Percentiles rank a stretch among this genome's conserved stretches.
Conservation (phyloP, 2,888 invertebrate species). For the Drosophila kanekoi region DNA sequence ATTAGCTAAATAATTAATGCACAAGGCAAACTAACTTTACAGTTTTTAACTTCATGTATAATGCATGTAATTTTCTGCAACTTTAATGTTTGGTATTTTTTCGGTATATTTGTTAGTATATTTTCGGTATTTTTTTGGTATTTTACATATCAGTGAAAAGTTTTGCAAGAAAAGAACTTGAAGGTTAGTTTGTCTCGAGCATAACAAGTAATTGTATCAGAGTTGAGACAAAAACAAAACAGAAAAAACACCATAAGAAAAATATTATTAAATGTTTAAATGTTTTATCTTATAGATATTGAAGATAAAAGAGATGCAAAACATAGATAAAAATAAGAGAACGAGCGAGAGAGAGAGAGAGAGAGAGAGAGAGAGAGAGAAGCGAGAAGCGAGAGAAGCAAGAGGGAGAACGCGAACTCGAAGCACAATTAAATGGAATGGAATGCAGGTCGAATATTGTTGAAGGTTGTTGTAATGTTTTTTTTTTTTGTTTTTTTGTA, state of each 20-base stretch:
- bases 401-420: neutral
- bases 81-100: neutral
- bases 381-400: neutral
- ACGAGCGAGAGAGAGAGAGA: neutral
- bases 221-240: conserved; percentile 17
- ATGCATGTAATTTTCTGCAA: neutral
- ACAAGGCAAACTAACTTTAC: conserved; percentile 9
- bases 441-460: conserved; percentile 53
- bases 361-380: conserved; percentile 7
- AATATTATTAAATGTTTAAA: conserved; percentile 53
- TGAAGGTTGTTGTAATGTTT: conserved; percentile 32
- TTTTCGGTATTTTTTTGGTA: conserved; percentile 7
- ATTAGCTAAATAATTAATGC: conserved; percentile 31
- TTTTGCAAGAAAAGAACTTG: neutral
- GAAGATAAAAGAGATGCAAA: conserved; percentile 1
- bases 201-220: neutral
- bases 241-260: neutral
- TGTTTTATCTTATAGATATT: conserved; percentile 48
- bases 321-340: conserved; percentile 4
- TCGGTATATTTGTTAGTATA: conserved; percentile 9
- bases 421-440: conserved; percentile 32
- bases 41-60: neutral
- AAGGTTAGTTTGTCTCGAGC: conserved; percentile 19
- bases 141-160: conserved; percentile 36
- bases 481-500: conserved; percentile 5